Evolutionary conservation across 2,113 vertebrate species (phyloP), one percentile per base, ranked within the genome.

Genomic region (Caracal caracal): DNA sequence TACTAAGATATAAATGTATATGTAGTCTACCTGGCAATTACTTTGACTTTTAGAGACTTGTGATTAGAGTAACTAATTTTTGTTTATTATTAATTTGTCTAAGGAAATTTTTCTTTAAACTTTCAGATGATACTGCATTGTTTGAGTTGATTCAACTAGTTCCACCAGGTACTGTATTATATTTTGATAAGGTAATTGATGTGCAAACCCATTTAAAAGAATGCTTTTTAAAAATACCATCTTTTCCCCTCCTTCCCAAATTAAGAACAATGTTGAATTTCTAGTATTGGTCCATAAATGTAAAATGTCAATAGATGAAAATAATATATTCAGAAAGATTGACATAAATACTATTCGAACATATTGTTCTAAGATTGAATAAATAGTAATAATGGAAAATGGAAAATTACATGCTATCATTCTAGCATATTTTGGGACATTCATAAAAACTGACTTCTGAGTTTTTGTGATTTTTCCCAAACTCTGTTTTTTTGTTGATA

Each of bases 121-220:
- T 99, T 98, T 97, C 98, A 99, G 99, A 99, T 99, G 99, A 99
- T 98, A 99, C 99, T 94, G 98, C 99, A 95, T 98, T 98, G 98
- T 99, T 99, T 98, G 99, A 99, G 98, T 98, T 99, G 98, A 99
- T 99, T 99, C 99, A 99, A 88, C 99, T 99, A 37, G 56, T 99
- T 98, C 99, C 99, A 98, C 99, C 99, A 99, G 99, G 99, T 99
- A 99, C 90, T 98, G 95, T 96, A 97, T 94, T 78, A 13, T 51
- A 65, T 95, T n/a, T 70, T 88, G 68, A 61, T 93, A 86, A 94
- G 16, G 40, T 90, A 92, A 88, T 83, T 81, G 47, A 84, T 6
- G 15, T 95, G 70, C 26, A 37, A 96, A 84, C 9, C 43, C 30
- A 86, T 82, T 87, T 84, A 11, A 80, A 12, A 79, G 71, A 93